A percentile compares a stretch with the other conserved stretches of the same genome.
These are phyloP conservation scores for Mormyrus lacerda DNA, from an alignment of 2,113 vertebrate species.

Conservation along the genomic window DNA sequence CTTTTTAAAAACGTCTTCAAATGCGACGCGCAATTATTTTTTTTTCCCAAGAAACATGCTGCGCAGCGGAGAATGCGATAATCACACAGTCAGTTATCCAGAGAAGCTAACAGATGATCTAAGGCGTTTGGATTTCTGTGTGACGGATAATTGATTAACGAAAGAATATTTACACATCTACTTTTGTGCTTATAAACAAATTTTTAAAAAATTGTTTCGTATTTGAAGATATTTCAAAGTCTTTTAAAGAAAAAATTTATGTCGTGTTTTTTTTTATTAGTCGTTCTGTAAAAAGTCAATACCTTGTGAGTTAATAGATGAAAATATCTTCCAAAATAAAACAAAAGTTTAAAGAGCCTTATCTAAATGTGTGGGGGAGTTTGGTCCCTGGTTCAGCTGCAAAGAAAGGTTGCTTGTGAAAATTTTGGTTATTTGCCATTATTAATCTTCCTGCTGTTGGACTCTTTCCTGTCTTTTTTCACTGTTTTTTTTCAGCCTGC, in stretches of 20 bases:
- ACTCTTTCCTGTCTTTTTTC: constrained; percentile 18
- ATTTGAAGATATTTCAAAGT: neutral
- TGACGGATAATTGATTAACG: neutral
- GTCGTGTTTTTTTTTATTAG: neutral
- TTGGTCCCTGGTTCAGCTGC: neutral
- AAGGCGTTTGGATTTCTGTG: neutral
- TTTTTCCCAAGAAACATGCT: neutral
- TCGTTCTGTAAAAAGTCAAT: neutral
- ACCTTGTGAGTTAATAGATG: neutral
- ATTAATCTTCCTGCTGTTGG: neutral
- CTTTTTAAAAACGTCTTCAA: neutral
- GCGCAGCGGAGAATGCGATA: neutral
- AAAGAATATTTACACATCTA: neutral
- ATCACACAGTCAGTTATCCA: neutral
- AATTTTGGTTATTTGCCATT: neutral
- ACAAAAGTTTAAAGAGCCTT: neutral
- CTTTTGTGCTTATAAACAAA: neutral
- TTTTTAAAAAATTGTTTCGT: neutral
- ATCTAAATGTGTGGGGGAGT: neutral
- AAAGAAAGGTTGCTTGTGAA: neutral
- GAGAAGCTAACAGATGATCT: neutral
- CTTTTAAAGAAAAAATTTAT: neutral
- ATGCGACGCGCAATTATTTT: no score
- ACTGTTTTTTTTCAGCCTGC: neutral
- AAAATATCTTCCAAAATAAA: neutral